phyloP scores from a whole-genome alignment of 2,113 vertebrate genomes.

The Periophthalmus modestus region DNA sequence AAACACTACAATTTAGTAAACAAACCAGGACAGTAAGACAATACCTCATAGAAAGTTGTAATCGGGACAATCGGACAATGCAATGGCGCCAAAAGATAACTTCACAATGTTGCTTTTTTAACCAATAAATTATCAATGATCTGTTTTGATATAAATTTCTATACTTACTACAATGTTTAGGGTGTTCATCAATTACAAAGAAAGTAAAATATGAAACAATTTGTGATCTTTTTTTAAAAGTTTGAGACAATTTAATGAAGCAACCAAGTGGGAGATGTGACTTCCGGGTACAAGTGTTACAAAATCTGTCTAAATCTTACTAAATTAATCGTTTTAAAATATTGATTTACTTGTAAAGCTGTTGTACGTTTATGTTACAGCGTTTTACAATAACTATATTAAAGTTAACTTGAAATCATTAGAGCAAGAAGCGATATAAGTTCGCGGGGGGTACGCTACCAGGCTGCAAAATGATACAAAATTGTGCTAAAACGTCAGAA shows the following conservation, averaged over 20 bases:
- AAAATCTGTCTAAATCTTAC: accelerated
- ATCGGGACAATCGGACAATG: not conserved
- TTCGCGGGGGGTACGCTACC: not conserved
- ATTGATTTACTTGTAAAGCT: not conserved
- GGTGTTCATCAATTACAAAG: not conserved
- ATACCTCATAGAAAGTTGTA: not conserved
- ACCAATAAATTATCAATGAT: not conserved
- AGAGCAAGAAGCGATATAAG: not conserved
- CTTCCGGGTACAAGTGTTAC: not conserved
- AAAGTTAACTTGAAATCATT: not conserved
- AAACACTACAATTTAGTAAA: not conserved
- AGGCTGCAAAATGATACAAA: not conserved
- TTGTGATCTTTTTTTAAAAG: not conserved
- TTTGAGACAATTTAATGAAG: not conserved
- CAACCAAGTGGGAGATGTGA: not conserved
- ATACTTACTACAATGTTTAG: no score
- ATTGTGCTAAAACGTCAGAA: accelerated
- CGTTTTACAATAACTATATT: not conserved
- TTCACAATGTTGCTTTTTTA: accelerated
- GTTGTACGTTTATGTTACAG: not conserved
- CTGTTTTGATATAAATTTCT: not conserved
- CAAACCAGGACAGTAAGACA: not conserved
- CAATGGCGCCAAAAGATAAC: slow-evolving; percentile 1
- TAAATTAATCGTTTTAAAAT: accelerated
- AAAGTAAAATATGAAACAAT: not conserved